These are phyloP conservation scores for Marcusenius ussheri DNA, from an alignment of 2,113 vertebrate genomes.

Conservation along the genomic window DNA sequence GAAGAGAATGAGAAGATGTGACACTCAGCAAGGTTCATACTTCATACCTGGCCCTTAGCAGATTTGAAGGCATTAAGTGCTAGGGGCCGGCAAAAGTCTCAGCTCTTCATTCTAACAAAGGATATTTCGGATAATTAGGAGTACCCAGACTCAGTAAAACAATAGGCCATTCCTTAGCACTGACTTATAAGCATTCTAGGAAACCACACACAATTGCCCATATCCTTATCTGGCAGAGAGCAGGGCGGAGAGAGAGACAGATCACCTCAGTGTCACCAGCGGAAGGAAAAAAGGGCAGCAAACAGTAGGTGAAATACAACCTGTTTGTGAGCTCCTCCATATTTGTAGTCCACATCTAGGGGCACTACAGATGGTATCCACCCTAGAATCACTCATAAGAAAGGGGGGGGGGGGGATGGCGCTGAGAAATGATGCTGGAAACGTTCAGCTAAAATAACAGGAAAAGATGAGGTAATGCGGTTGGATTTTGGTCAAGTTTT, in stretches of 20 bases:
- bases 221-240: slow-evolving; percentile 8
- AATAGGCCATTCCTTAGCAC: slow-evolving; percentile 11
- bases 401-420: neutral
- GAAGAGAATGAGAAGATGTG: neutral
- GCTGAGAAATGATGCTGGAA: slow-evolving; percentile 17
- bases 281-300: neutral
- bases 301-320: neutral
- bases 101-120: slow-evolving; percentile 22
- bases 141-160: slow-evolving; percentile 17
- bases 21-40: neutral
- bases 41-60: slow-evolving; percentile 12
- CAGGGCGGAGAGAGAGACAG: too few species aligned
- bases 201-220: neutral
- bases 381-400: neutral
- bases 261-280: neutral
- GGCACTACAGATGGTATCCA: neutral
- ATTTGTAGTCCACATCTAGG: neutral
- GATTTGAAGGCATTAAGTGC: slow-evolving; percentile 14
- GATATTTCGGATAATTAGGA: slow-evolving; percentile 25
- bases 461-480: slow-evolving; percentile 39
- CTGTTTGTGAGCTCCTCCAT: neutral
- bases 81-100: slow-evolving; percentile 24
- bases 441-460: slow-evolving; percentile 34
- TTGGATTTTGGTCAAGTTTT: slow-evolving; percentile 29
- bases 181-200: neutral